Evolutionary conservation across 2,113 vertebrate species (phyloP).

Genomic region (Mustela nigripes): DNA sequence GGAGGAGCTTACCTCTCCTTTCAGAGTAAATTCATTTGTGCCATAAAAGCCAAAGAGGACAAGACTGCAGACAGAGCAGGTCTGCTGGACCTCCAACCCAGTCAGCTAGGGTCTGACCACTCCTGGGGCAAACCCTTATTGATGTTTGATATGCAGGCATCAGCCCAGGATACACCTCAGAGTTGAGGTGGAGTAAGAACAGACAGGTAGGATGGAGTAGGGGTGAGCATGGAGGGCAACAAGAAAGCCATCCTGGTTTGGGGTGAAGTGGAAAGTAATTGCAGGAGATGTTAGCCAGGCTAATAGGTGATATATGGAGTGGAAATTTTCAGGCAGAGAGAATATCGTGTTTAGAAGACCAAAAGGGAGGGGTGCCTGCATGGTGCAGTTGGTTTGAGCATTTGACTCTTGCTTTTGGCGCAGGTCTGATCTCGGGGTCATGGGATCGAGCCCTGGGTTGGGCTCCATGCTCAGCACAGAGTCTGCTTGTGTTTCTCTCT

Average conservation of each 20-base stretch:
- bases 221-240: neutral
- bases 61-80: neutral
- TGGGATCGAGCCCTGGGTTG: neutral
- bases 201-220: neutral
- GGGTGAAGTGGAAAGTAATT: neutral
- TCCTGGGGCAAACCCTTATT: neutral
- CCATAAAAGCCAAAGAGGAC: neutral
- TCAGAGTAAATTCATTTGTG: neutral
- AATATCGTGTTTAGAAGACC: neutral
- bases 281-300: neutral
- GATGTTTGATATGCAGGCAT: neutral
- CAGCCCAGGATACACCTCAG: neutral
- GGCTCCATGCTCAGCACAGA: neutral
- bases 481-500: neutral
- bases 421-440: neutral
- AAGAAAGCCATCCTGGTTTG: neutral
- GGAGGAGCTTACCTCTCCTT: neutral
- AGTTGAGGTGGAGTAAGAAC: neutral
- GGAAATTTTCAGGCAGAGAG: constrained; percentile 28
- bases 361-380: neutral
- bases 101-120: neutral
- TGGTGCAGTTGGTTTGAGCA: neutral
- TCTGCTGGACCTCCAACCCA: neutral
- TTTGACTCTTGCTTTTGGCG: neutral
- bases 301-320: neutral